Percentiles rank a stretch among this genome's conserved stretches.
phyloP scores from a whole-genome alignment of 2,797 vertebrate species.

The Falco novaeseelandiae region DNA sequence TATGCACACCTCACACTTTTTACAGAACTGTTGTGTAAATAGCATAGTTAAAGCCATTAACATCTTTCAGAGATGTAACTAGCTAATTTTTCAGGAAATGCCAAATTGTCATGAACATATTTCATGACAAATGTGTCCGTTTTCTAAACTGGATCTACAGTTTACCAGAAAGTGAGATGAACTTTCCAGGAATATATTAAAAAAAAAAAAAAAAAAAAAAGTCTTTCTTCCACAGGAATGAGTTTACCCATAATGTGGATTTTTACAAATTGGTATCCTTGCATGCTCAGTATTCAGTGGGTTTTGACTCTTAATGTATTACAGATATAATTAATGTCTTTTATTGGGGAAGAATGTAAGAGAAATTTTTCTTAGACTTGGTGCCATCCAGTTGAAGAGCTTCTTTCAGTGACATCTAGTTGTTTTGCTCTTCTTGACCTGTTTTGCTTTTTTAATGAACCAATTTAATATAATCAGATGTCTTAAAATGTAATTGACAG shows the following conservation, averaged over 20 bases:
- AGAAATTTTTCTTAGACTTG: not conserved
- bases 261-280: not conserved
- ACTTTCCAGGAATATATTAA: not conserved
- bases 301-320: not conserved
- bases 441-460: not conserved
- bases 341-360: not conserved
- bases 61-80: not conserved
- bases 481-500: slow-evolving; percentile 39
- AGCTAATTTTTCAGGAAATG: not conserved
- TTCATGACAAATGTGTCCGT: not conserved
- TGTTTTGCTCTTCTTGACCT: not conserved
- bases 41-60: not conserved
- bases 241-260: not conserved
- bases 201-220: not conserved
- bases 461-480: slow-evolving; percentile 20
- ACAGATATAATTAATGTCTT: not conserved
- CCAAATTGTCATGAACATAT: not conserved
- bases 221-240: not conserved
- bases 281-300: not conserved
- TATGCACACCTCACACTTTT: not conserved
- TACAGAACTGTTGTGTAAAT: not conserved
- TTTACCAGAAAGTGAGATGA: not conserved
- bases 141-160: not conserved
- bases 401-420: not conserved
- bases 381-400: not conserved